Evolutionary conservation across 1,140 invertebrate genomes (phyloP), one percentile per base, ranked within the genome.

Genomic region (Ceratitis capitata): DNA sequence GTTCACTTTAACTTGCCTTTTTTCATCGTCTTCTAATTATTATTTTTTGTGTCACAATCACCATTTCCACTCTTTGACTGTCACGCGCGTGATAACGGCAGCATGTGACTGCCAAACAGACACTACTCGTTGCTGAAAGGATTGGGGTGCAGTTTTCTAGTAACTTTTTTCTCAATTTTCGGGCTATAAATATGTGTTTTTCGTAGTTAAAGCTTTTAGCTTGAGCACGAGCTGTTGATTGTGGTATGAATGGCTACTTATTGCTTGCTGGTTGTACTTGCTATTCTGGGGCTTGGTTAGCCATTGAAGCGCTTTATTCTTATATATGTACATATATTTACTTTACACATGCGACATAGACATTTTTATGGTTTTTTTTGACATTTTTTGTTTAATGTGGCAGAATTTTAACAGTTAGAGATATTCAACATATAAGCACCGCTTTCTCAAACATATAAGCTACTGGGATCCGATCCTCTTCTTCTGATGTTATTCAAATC

Each of bases 301-400:
- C 39, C 69, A 39, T 78, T 78, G 39, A 78, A 78, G 42, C 39
- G 69, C 53, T 84, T 84, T 16, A 14, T 49, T 58, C 83, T 84
- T 29, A 56, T 51, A n/a, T n/a, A n/a, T n/a, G 47, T 56, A 78
- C 74, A 42, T 35, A 42, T 35, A 78, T 49, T 83, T 26, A 83
- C 82, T 83, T 83, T 47, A 4, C 29, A 64, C 58, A 32, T 23
- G 64, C 64, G 64, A 74, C 64, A 19, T 87, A 86, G 88, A 85
- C 89, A 88, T 88, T 89, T 89, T 89, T 89, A 87, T 89, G 88
- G 88, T 88, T 87, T 87, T n/a, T 88, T 87, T 87, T 89, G 88
- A 89, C 86, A 89, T 88, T 88, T 87, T 87, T 78, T 32, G n/a
- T n/a, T n/a, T n/a, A n/a, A n/a, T n/a, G n/a, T n/a, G n/a, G n/a